These are phyloP conservation scores for Dynastes tityus DNA, from an alignment of 2,888 invertebrate species.

Conservation along the genomic window DNA sequence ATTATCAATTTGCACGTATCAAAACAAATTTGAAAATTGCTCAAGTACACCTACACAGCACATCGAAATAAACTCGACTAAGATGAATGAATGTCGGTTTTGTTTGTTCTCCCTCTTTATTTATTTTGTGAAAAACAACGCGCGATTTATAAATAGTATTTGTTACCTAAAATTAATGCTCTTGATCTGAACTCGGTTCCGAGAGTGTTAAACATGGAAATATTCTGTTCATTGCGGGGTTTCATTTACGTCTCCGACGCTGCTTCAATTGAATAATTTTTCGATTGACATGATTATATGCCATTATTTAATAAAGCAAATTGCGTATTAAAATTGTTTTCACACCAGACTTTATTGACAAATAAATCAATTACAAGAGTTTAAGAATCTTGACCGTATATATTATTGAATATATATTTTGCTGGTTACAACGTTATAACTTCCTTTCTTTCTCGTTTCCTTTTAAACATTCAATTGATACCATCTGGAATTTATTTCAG, in stretches of 20 bases:
- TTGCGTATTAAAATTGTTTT: neutral
- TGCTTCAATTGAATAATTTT: constrained; percentile 11
- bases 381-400: too few relatives aligned
- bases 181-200: too few relatives aligned
- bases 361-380: too few relatives aligned
- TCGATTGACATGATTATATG: neutral
- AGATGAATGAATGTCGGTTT: too few relatives aligned
- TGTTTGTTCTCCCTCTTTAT: too few relatives aligned
- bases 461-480: neutral
- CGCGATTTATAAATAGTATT: too few relatives aligned
- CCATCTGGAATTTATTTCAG: constrained; percentile 20
- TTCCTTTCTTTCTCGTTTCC: constrained; percentile 1
- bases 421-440: neutral
- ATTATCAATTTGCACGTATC: neutral
- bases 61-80: too few relatives aligned
- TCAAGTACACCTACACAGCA: neutral
- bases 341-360: neutral
- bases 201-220: too few relatives aligned
- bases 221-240: too few relatives aligned
- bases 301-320: constrained; percentile 6
- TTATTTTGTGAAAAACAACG: too few relatives aligned
- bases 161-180: too few relatives aligned
- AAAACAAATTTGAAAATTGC: neutral
- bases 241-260: too few relatives aligned
- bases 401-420: neutral